Conservation (phyloP, 2,888 invertebrate genomes). For the Crematogaster levior region DNA sequence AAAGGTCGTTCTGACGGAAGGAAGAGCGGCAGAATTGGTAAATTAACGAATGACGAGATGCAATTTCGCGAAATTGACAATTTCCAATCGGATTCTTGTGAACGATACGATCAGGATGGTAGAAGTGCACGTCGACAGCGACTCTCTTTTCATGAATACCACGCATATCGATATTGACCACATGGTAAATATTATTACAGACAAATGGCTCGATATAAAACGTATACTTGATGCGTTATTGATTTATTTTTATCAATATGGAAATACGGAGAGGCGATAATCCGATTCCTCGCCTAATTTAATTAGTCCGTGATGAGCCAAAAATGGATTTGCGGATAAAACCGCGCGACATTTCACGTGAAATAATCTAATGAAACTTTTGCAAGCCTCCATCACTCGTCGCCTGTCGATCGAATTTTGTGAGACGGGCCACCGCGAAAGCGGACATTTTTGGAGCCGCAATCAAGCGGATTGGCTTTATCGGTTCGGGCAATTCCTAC, state of each 20-base stretch:
- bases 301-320: not conserved
- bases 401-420: constrained; percentile 49
- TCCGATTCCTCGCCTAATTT: not conserved
- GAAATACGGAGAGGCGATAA: not conserved
- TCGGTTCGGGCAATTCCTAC: constrained; percentile 40
- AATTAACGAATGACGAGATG: constrained; percentile 4
- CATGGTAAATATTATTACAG: not conserved
- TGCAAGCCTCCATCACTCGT: constrained; percentile 16
- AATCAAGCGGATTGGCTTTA: constrained; percentile 53
- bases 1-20: not conserved
- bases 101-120: not conserved
- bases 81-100: constrained; percentile 8
- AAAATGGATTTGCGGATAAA: not conserved
- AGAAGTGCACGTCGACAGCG: not conserved
- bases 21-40: not conserved
- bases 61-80: not conserved
- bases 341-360: constrained; percentile 25
- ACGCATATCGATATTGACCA: not conserved
- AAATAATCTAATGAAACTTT: constrained; percentile 40
- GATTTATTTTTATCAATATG: not conserved
- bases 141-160: not conserved
- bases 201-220: not conserved
- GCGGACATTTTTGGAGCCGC: constrained; percentile 46
- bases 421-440: constrained; percentile 42
- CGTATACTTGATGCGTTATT: not conserved